These are phyloP conservation scores for Oxygymnocypris stewartii DNA, from an alignment of 2,113 vertebrate genomes.

Conservation along the genomic window DNA sequence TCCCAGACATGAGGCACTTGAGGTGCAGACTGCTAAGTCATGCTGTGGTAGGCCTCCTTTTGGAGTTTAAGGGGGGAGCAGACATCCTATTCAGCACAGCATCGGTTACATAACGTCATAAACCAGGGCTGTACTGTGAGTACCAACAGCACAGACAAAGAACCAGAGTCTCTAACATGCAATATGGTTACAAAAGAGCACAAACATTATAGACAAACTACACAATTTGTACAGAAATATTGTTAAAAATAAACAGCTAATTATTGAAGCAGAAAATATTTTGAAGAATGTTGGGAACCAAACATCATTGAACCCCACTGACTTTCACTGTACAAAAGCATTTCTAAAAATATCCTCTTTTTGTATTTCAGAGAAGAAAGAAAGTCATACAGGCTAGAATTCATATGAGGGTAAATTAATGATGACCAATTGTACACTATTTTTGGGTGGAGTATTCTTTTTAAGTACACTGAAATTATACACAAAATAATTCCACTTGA, in stretches of 20 bases:
- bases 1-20: constrained; percentile 32
- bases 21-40: constrained; percentile 37
- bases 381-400: too few relatives aligned
- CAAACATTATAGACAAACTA: not conserved
- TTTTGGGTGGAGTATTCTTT: too few relatives aligned
- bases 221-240: not conserved
- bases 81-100: constrained; percentile 1
- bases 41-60: constrained; percentile 9
- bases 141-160: constrained; percentile 7
- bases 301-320: not conserved
- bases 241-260: not conserved
- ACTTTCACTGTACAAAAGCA: not conserved
- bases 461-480: too few relatives aligned
- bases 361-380: too few relatives aligned
- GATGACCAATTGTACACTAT: too few relatives aligned
- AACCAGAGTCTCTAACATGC: not conserved
- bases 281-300: not conserved
- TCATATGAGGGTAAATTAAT: too few relatives aligned
- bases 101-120: constrained; percentile 31
- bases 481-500: too few relatives aligned
- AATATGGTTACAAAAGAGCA: not conserved
- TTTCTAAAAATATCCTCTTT: too few relatives aligned
- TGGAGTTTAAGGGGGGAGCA: not conserved
- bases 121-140: constrained; percentile 6
- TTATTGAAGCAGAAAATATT: not conserved